Evolutionary conservation across 2,113 vertebrate genomes (phyloP).

Genomic region (Eulemur macaco): DNA sequence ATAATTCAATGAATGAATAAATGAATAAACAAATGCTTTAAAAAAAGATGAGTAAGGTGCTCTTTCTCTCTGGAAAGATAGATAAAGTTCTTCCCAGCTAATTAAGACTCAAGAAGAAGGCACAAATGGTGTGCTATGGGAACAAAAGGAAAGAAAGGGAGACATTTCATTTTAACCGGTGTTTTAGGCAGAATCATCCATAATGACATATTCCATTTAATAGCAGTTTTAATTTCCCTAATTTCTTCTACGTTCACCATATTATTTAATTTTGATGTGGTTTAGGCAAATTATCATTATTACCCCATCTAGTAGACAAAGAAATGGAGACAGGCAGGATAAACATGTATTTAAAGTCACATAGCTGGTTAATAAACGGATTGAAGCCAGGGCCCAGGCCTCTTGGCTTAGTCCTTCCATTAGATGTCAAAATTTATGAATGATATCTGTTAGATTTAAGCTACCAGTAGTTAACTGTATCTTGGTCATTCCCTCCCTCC

Average conservation of each 20-base stretch:
- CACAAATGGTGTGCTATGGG: not conserved
- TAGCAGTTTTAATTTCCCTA: not conserved
- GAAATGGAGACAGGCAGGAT: not conserved
- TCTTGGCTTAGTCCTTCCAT: not conserved
- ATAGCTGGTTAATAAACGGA: not conserved
- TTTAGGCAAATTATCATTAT: conserved; percentile 1
- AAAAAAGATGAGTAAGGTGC: not conserved
- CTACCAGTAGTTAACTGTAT: not conserved
- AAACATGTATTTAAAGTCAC: not conserved
- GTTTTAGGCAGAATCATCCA: conserved; percentile 18
- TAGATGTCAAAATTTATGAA: not conserved
- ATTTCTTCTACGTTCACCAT: not conserved
- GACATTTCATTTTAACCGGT: not conserved
- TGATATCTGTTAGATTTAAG: not conserved
- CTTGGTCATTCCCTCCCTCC: not conserved
- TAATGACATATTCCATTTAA: not conserved
- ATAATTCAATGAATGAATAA: conserved; percentile 18
- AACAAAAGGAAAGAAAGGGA: not conserved
- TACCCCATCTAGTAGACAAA: not conserved
- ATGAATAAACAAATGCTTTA: not conserved
- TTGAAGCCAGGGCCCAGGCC: not conserved
- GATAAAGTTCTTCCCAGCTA: not conserved
- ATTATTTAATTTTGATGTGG: conserved; percentile 1
- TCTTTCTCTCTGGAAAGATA: conserved; percentile 19
- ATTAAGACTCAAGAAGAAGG: conserved; percentile 20